Conservation (phyloP, 2,113 vertebrate genomes). For the Brachyistius frenatus region DNA sequence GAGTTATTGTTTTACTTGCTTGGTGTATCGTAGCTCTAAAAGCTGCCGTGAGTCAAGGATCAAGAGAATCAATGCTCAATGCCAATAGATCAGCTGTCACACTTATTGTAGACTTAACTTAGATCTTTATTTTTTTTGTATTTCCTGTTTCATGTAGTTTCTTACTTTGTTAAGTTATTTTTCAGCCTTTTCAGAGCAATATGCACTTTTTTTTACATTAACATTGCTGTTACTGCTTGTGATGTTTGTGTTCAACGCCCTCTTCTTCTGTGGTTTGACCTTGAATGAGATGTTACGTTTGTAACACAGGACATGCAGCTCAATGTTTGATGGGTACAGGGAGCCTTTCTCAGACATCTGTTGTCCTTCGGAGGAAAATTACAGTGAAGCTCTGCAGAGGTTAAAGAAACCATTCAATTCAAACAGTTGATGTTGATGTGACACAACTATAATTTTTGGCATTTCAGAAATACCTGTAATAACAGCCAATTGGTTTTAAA, state of each 20-base stretch:
- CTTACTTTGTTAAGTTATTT: not conserved
- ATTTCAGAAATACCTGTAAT: conserved; percentile 8
- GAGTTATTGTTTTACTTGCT: conserved; percentile 11
- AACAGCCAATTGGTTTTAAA: not conserved
- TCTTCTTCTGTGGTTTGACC: not conserved
- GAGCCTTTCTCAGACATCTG: not conserved
- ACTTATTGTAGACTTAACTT: not conserved
- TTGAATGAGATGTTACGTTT: conserved; percentile 1
- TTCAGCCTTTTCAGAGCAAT: too few relatives aligned
- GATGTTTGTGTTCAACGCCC: not conserved
- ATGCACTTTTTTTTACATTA: too few relatives aligned
- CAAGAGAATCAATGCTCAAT: conserved; percentile 17
- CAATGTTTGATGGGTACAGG: too few relatives aligned
- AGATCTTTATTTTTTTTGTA: too few relatives aligned
- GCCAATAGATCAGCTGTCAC: not conserved
- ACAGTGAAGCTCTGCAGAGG: not conserved
- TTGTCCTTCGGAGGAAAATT: conserved; percentile 10
- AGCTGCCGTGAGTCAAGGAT: conserved; percentile 23
- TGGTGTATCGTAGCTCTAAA: not conserved
- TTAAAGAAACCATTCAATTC: not conserved
- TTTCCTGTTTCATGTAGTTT: not conserved
- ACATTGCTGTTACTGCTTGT: not conserved
- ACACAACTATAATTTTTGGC: not conserved
- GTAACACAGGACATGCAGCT: not conserved
- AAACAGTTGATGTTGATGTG: not conserved